Evolutionary conservation across 2,113 vertebrate species (phyloP), one percentile per base, ranked within the genome.

Genomic region (Macquaria ambigua): DNA sequence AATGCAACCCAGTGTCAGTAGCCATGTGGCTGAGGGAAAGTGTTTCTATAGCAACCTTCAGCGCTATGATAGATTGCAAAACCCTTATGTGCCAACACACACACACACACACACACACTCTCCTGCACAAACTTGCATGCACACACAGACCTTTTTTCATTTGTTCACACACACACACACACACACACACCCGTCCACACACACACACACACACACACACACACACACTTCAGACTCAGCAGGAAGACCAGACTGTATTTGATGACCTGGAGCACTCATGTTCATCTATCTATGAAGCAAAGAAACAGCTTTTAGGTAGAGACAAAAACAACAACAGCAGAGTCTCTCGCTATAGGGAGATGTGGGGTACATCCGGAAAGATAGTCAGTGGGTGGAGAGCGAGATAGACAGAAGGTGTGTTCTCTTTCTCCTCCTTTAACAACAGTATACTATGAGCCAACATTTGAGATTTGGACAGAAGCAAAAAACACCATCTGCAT

Each of bases 21-120:
- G 75, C 50, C 20, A 21, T 72, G 66, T 53, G 69, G 70, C 76
- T 77, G 79, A 87, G 79, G 37, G 15, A 62, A 84, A 61, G 55
- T 43, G 89, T 92, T 93, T 85, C 90, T 87, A 93, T 90, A 84
- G 89, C 86, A 90, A 89, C 89, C 71, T 58, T 59, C 81, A 61
- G 81, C 3, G 50, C 63, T 63, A 21, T 70, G 78, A 91, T 87
- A 53, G 83, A 89, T 82, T 59, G 77, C 55, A 62, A 83, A 87
- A 84, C 52, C 25, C 72, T 63, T 58, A 66, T 68, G 71, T 84
- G 59, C 70, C 39, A 72, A 41, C 14, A 6, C 43, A 8, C 46
- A 48, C 75, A 82, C 41, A 28, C 41, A 28, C 41, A 66, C 67
- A 69, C 61, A 67, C 34, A 64, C 62, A 46, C 62, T 11, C 34